Percentiles rank a stretch among this genome's conserved stretches.
These are phyloP conservation scores for Eulemur albifrons DNA, from an alignment of 2,797 vertebrate species.

Conservation along the genomic window DNA sequence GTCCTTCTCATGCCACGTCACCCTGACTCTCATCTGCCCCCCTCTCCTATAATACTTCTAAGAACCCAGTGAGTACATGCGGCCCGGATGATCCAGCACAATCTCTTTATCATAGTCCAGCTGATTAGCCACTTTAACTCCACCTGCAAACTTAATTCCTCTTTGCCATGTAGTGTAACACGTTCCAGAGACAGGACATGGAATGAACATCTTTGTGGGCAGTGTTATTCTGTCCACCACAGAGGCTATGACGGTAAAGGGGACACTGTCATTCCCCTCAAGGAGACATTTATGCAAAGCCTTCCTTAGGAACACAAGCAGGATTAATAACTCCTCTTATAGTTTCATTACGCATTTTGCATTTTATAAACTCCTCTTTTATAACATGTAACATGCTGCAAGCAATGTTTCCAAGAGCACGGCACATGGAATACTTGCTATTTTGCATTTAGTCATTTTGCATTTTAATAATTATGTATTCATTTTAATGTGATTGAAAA, in stretches of 20 bases:
- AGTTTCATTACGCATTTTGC: not conserved
- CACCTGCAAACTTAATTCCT: not conserved
- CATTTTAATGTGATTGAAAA: constrained; percentile 34
- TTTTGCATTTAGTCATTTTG: constrained; percentile 24
- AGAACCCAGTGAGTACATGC: not conserved
- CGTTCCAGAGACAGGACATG: not conserved
- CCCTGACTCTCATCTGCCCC: not conserved
- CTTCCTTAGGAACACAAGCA: not conserved
- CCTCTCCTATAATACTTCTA: not conserved
- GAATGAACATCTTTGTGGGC: not conserved
- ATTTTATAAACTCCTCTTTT: not conserved
- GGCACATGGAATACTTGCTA: not conserved
- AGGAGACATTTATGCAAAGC: not conserved
- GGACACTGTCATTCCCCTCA: not conserved
- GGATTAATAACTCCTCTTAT: not conserved
- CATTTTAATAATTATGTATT: constrained; percentile 1
- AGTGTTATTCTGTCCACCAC: not conserved
- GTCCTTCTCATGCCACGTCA: not conserved
- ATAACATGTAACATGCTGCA: not conserved
- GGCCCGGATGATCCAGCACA: not conserved
- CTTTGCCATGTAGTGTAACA: not conserved
- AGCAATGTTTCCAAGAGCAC: not conserved
- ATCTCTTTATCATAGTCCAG: not conserved
- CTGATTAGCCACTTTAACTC: not conserved
- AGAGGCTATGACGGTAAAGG: not conserved